phyloP scores from a whole-genome alignment of 2,113 vertebrate species.

The Sminthopsis crassicaudata region DNA sequence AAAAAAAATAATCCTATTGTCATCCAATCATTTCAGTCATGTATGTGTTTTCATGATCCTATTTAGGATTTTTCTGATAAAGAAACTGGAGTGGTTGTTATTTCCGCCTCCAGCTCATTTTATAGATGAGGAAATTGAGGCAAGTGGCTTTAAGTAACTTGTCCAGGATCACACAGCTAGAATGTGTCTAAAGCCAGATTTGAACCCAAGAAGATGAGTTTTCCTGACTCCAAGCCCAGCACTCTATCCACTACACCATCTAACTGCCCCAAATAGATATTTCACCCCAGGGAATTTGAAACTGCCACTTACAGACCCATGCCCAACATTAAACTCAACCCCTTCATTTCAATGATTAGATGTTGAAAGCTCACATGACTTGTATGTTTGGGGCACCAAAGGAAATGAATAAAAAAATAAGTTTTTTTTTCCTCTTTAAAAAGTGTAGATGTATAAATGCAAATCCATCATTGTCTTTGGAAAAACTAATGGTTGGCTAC shows the following conservation, averaged over 20 bases:
- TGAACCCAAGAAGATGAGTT: background rate
- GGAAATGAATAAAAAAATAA: background rate
- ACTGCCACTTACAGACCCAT: background rate
- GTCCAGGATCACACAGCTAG: background rate
- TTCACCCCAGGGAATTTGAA: background rate
- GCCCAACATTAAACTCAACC: background rate
- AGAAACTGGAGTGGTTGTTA: background rate
- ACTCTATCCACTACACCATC: background rate
- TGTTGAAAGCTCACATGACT: background rate
- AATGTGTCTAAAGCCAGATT: background rate
- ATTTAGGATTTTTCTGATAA: background rate
- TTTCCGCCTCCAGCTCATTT: background rate
- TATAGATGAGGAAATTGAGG: background rate
- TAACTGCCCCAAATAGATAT: background rate
- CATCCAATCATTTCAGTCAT: background rate
- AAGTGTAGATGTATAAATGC: background rate
- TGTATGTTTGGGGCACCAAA: background rate
- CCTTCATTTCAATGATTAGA: background rate
- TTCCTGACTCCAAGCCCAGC: background rate
- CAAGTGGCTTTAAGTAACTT: background rate
- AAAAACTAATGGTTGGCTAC: background rate
- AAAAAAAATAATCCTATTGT: background rate
- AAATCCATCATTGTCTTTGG: background rate
- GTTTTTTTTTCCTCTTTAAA: too few relatives aligned
- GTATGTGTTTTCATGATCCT: background rate